Conservation (phyloP, 1,140 invertebrate genomes). For the Hylaeus anthracinus region DNA sequence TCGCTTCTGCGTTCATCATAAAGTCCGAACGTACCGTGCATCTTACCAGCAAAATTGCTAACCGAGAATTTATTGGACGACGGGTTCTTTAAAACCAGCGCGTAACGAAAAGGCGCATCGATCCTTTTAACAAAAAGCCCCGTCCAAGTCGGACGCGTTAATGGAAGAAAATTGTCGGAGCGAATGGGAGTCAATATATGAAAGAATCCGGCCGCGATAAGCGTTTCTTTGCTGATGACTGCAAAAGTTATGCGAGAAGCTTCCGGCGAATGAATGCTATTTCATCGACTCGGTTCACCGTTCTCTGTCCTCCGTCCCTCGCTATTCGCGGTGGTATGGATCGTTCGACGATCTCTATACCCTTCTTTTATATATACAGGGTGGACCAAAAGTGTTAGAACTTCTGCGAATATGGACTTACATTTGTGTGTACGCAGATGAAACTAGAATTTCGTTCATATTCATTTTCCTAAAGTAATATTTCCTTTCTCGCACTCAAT, state of each 20-base stretch:
- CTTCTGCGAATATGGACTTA: too few relatives aligned
- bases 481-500: too few relatives aligned
- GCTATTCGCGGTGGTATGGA: too few relatives aligned
- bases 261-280: constrained; percentile 60
- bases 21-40: too few relatives aligned
- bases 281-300: constrained; percentile 31
- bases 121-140: constrained; percentile 42
- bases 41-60: too few relatives aligned
- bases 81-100: background rate
- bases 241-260: constrained; percentile 56
- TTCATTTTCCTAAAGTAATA: too few relatives aligned
- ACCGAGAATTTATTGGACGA: background rate
- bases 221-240: constrained; percentile 55
- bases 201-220: constrained; percentile 38
- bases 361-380: too few relatives aligned
- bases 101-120: constrained; percentile 13
- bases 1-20: too few relatives aligned
- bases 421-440: too few relatives aligned
- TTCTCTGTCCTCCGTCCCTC: constrained; percentile 8
- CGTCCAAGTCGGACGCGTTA: constrained; percentile 35
- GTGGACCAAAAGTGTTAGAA: too few relatives aligned
- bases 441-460: too few relatives aligned
- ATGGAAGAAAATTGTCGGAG: constrained; percentile 50
- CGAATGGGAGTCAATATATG: constrained; percentile 40
- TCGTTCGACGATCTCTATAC: too few relatives aligned